Conservation (phyloP, 2,888 invertebrate genomes). For the Netelia virgata region DNA sequence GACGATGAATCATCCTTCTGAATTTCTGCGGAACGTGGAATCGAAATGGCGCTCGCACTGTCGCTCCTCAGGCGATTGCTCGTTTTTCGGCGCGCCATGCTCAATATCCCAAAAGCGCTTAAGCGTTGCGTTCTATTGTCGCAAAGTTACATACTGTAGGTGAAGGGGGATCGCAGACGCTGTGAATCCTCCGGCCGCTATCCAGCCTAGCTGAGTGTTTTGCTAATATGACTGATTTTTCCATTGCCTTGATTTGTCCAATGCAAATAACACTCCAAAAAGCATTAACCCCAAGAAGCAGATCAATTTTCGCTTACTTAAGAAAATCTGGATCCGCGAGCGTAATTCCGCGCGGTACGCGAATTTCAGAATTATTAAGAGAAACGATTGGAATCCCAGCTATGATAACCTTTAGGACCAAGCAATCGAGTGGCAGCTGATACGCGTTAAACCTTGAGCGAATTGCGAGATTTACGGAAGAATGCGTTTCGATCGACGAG, state of each 20-base stretch:
- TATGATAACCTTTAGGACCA: slow-evolving; percentile 56
- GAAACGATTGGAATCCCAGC: slow-evolving; percentile 42
- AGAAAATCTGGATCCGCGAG: slow-evolving; percentile 64
- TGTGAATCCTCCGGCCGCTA: slow-evolving; percentile 44
- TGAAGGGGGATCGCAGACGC: background rate
- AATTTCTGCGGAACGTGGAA: slow-evolving; percentile 7
- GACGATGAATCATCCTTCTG: slow-evolving; percentile 29
- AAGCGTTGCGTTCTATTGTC: background rate
- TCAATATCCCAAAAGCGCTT: slow-evolving; percentile 54
- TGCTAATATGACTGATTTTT: slow-evolving; percentile 35
- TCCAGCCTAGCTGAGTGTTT: slow-evolving; percentile 62
- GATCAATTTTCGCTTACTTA: slow-evolving; percentile 38
- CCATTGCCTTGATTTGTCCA: slow-evolving; percentile 38
- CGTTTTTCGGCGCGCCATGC: slow-evolving; percentile 38
- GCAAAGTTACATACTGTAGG: slow-evolving; percentile 4
- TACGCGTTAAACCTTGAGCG: slow-evolving; percentile 34
- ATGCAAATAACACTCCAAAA: slow-evolving; percentile 43
- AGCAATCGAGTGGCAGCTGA: slow-evolving; percentile 36
- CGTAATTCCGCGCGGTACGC: slow-evolving; percentile 41
- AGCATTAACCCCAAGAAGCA: slow-evolving; percentile 56
- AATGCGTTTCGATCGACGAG: background rate
- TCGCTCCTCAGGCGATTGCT: background rate
- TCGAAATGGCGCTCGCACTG: slow-evolving; percentile 48
- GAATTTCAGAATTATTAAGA: slow-evolving; percentile 15
- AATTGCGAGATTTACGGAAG: background rate